A percentile compares a stretch with the other conserved stretches of the same genome.
These are phyloP conservation scores for Siderastrea siderea DNA, from an alignment of 92 coral and sea anemone species.

Conservation along the genomic window DNA sequence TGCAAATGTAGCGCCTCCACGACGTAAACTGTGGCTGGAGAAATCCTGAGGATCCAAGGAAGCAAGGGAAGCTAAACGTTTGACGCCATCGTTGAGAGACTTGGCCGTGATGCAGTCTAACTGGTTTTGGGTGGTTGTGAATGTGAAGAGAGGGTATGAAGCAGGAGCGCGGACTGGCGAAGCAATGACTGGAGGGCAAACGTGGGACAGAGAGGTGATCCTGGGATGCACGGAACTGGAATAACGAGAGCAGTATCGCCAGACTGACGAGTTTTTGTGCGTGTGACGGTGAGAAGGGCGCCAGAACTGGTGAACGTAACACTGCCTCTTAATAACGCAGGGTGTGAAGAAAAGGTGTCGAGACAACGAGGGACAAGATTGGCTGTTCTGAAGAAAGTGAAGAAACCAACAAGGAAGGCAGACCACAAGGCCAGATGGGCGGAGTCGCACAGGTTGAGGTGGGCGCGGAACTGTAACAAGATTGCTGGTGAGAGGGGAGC, in stretches of 20 bases:
- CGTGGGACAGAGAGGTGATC: constrained; percentile 10
- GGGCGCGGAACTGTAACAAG: constrained; percentile 9
- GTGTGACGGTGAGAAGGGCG: constrained; percentile 16
- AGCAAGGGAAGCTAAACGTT: no score
- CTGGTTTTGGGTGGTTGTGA: background rate
- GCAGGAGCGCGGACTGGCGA: background rate
- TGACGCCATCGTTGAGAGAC: no score
- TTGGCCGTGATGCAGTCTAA: background rate
- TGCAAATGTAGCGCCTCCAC: no score
- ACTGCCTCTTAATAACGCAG: background rate
- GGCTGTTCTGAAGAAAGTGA: constrained; percentile 41
- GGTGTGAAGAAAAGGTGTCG: constrained; percentile 27
- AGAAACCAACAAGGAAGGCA: constrained; percentile 32
- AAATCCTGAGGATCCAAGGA: no score
- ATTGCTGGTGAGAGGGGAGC: constrained; percentile 32
- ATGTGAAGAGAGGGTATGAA: constrained; percentile 5
- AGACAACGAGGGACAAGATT: constrained; percentile 18
- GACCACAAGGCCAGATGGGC: constrained; percentile 34
- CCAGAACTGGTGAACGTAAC: constrained; percentile 13
- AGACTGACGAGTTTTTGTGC: constrained; percentile 17
- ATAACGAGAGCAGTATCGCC: constrained; percentile 9
- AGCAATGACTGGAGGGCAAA: background rate
- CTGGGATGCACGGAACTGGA: background rate
- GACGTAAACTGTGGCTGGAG: no score
- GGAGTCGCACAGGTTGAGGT: constrained; percentile 23